A percentile compares a stretch with the other conserved stretches of the same genome.
phyloP scores from a whole-genome alignment of 2,113 vertebrate species.

The Montifringilla adamsi region DNA sequence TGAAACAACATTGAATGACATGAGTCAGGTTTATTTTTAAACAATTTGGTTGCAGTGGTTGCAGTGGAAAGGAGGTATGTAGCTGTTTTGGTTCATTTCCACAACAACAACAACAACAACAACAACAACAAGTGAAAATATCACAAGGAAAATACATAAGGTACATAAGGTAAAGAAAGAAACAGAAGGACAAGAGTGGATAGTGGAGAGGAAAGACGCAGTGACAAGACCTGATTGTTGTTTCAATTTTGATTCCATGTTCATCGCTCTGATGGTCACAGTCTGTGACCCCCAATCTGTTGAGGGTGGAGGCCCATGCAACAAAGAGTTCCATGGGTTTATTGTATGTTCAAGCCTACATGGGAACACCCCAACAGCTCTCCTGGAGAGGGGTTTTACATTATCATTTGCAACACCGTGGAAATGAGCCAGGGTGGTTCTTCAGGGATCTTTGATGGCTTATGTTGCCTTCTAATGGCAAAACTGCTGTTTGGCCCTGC shows the following conservation, averaged over 20 bases:
- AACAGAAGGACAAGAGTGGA: neutral
- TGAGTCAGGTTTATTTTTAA: neutral
- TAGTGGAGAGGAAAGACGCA: neutral
- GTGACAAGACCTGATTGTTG: fast-evolving
- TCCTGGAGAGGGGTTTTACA: neutral
- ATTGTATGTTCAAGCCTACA: fast-evolving
- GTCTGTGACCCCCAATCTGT: neutral
- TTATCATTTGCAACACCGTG: neutral
- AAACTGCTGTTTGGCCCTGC: neutral
- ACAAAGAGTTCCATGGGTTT: neutral
- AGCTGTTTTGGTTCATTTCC: neutral
- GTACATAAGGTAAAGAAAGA: neutral
- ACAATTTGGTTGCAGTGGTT: neutral
- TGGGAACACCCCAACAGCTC: fast-evolving
- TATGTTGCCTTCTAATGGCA: neutral
- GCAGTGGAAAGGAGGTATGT: neutral
- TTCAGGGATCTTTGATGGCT: neutral
- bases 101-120: neutral
- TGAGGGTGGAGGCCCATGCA: neutral
- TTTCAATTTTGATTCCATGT: neutral
- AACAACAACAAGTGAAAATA: neutral
- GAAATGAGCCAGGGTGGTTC: neutral
- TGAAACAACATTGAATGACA: neutral
- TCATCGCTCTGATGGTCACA: neutral
- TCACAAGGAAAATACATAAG: neutral